phyloP scores from a whole-genome alignment of 1,140 invertebrate species.

The Saxidomus purpurata region DNA sequence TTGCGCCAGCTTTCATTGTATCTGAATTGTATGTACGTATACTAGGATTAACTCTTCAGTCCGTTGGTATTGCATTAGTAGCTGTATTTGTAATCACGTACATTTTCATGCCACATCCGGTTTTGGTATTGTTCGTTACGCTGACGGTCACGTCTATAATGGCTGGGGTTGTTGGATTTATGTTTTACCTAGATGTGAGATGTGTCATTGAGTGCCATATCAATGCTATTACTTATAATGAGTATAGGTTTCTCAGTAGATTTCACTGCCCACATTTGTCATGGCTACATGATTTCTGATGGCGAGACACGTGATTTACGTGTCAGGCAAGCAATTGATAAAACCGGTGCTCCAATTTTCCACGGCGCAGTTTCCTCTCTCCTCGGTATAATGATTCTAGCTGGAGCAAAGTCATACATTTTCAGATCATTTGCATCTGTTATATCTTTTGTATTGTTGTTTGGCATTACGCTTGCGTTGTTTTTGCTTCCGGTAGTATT shows the following conservation, averaged over 20 bases:
- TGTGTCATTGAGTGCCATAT: slow-evolving; percentile 98
- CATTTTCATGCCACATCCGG: slow-evolving; percentile 97
- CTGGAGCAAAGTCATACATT: slow-evolving; percentile 97
- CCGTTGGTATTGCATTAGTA: slow-evolving; percentile 95
- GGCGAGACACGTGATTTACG: slow-evolving; percentile 88
- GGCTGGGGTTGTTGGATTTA: slow-evolving; percentile 97
- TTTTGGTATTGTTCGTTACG: slow-evolving; percentile 97
- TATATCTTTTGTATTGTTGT: slow-evolving; percentile 97
- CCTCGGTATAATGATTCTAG: slow-evolving; percentile 94
- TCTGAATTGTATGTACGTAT: slow-evolving; percentile 94
- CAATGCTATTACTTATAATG: slow-evolving; percentile 99
- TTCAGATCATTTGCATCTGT: slow-evolving; percentile 99
- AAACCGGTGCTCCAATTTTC: slow-evolving; percentile 96
- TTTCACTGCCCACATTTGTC: too few species aligned
- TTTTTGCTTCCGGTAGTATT: slow-evolving; percentile 96
- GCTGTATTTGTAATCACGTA: slow-evolving; percentile 98
- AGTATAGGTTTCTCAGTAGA: slow-evolving; percentile 99
- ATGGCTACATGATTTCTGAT: slow-evolving; percentile 95
- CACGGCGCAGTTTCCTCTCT: slow-evolving; percentile 98
- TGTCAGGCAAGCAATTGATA: slow-evolving; percentile 95
- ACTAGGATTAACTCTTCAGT: slow-evolving; percentile 96
- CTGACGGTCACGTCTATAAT: slow-evolving; percentile 98
- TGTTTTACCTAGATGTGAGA: slow-evolving; percentile 98
- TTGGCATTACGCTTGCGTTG: slow-evolving; percentile 97
- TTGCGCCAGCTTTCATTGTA: slow-evolving; percentile 72